These are phyloP conservation scores for Rhynchopsitta pachyrhyncha DNA, from an alignment of 2,113 vertebrate species.

Conservation along the genomic window DNA sequence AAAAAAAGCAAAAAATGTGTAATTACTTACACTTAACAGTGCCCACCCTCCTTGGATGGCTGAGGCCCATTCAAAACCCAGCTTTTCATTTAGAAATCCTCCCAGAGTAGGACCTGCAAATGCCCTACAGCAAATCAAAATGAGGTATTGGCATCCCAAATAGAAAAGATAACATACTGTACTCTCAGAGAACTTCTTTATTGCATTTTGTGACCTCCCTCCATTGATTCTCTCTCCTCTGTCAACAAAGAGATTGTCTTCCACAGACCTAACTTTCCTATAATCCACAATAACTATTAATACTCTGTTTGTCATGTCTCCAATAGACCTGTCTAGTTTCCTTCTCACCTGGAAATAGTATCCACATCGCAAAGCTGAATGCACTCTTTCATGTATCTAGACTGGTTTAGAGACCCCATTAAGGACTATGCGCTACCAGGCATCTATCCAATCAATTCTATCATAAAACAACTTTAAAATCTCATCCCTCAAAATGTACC, in stretches of 20 bases:
- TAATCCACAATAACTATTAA: neutral
- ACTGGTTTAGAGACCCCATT: neutral
- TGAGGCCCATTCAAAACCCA: conserved; percentile 89
- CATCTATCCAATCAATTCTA: neutral
- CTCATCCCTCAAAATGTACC: neutral
- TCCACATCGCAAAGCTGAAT: neutral
- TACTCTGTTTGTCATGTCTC: neutral
- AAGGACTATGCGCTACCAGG: neutral
- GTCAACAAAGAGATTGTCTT: neutral
- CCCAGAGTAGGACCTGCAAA: conserved; percentile 88
- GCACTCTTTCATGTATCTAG: neutral
- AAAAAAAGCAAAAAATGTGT: neutral
- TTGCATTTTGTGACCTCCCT: neutral
- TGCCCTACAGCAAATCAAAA: conserved; percentile 72
- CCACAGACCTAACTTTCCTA: neutral
- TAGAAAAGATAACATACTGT: neutral
- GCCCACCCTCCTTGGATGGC: conserved; percentile 81
- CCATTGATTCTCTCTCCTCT: neutral
- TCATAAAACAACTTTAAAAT: neutral
- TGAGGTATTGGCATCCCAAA: neutral
- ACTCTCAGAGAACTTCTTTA: neutral
- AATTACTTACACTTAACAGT: conserved; percentile 82
- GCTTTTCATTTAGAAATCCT: conserved; percentile 84
- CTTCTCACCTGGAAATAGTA: neutral
- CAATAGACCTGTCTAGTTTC: neutral